Base-by-base conservation (phyloP, 2,888 invertebrate genomes). In the Aleiodes alternator region DNA sequence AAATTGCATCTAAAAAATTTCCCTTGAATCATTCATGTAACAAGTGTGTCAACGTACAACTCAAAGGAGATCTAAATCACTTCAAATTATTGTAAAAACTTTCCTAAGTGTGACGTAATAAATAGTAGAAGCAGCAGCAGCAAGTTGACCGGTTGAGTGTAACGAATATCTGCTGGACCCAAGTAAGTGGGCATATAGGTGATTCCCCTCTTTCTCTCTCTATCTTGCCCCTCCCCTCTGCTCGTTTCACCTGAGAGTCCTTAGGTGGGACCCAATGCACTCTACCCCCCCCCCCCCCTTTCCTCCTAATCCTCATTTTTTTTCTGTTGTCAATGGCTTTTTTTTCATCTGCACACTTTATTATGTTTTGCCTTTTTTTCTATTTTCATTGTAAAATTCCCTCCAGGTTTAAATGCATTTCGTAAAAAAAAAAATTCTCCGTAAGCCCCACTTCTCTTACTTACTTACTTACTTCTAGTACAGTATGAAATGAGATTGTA, bases 61-160 rank as follows among this genome's bases (percentile, higher is more conserved):
- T 59, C 38, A 66, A 66, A 64, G 38, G 23, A 72, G 72, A 72
- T 64, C 11, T 53, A 56, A 66, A 53, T 53, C 34, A 68, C 38
- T n/a, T 70, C 23, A 68, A 66, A 78, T 68, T 72, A 82, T 84
- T 84, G 82, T 83, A 81, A 82, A 23, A 83, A 84, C 84, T 84
- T 83, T 84, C 82, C 80, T 81, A 74, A 80, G 74, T 77, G 76
- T 85, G 82, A 85, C 80, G 85, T 84, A 85, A 75, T 59, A 23
- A 84, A 78, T 80, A 81, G 43, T 61, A 80, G 77, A 79, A 80
- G 80, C 57, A 73, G 55, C 11, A 80, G 80, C 57, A 73, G 55
- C 11, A 11, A 75, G 31, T 53, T 74, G 75, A 80, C 75, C 80
- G 76, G 68, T 43, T 43, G 72, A 76, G 76, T 73, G 77, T 78